These are phyloP conservation scores for Microtus pennsylvanicus DNA, from an alignment of 2,113 vertebrate genomes.

Conservation along the genomic window DNA sequence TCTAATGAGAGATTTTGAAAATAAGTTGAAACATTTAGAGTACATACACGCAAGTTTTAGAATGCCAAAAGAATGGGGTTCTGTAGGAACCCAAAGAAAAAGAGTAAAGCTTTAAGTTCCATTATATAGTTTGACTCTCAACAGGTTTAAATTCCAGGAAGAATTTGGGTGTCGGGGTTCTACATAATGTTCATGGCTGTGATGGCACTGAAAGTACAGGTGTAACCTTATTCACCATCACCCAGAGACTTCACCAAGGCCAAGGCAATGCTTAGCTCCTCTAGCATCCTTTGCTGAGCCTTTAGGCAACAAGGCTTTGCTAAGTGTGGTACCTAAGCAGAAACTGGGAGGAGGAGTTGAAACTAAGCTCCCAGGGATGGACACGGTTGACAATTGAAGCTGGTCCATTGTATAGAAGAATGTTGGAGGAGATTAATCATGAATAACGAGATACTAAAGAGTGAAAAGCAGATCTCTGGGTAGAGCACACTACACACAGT, in stretches of 20 bases:
- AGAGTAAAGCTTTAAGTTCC: background rate
- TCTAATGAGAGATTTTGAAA: background rate
- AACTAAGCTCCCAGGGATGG: background rate
- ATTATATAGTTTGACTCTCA: background rate
- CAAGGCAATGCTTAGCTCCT: background rate
- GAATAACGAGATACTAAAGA: background rate
- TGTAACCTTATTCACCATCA: background rate
- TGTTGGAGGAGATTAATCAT: background rate
- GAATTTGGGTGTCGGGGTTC: background rate
- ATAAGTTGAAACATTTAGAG: background rate
- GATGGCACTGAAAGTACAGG: background rate
- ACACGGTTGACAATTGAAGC: background rate
- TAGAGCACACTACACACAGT: background rate
- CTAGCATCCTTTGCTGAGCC: background rate
- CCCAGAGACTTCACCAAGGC: background rate
- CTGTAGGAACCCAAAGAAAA: background rate
- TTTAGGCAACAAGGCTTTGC: background rate
- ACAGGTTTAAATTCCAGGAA: background rate
- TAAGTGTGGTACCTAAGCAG: background rate
- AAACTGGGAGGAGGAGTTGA: background rate
- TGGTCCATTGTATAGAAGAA: background rate
- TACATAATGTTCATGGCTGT: constrained; percentile 5
- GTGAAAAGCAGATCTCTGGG: background rate
- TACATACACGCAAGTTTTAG: background rate
- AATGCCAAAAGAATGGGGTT: background rate